A percentile compares a stretch with the other conserved stretches of the same genome.
Evolutionary conservation across 2,888 invertebrate genomes (phyloP).

Genomic region (Cepaea hortensis): DNA sequence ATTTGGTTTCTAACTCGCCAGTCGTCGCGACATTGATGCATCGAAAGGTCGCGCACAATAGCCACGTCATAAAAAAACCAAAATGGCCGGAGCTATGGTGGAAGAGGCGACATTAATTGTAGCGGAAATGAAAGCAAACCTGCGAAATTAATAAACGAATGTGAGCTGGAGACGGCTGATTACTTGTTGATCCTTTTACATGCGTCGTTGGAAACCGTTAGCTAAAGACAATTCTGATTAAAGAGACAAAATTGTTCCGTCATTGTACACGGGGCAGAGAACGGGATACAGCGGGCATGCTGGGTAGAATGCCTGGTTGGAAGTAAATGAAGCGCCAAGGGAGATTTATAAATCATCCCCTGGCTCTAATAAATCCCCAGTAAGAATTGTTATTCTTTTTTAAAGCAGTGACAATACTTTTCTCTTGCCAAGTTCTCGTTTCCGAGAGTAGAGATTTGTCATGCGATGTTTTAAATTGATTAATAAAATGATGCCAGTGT

Average conservation of each 20-base stretch:
- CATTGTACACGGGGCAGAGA: neutral
- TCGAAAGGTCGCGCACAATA: conserved; percentile 24
- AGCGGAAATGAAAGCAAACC: conserved; percentile 41
- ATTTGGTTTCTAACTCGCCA: conserved; percentile 25
- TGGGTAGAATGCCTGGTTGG: neutral
- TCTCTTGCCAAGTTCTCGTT: neutral
- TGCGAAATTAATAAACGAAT: conserved; percentile 42
- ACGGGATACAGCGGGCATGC: neutral
- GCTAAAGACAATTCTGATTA: neutral
- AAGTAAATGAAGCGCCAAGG: neutral
- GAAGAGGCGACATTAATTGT: conserved; percentile 29
- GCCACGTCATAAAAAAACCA: neutral
- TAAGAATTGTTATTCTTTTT: neutral
- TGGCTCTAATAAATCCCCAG: neutral
- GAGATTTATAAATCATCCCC: conserved; percentile 1
- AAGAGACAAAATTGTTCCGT: neutral
- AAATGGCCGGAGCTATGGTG: neutral
- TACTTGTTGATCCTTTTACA: conserved; percentile 32
- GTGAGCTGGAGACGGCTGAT: conserved; percentile 1
- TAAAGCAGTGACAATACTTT: neutral
- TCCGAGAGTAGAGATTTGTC: no score
- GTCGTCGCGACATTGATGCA: conserved; percentile 33
- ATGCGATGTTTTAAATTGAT: no score
- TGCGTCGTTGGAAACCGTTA: neutral
- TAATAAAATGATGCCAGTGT: no score